These are phyloP conservation scores for Condylostylus longicornis DNA, from an alignment of 1,140 invertebrate species.

Conservation along the genomic window DNA sequence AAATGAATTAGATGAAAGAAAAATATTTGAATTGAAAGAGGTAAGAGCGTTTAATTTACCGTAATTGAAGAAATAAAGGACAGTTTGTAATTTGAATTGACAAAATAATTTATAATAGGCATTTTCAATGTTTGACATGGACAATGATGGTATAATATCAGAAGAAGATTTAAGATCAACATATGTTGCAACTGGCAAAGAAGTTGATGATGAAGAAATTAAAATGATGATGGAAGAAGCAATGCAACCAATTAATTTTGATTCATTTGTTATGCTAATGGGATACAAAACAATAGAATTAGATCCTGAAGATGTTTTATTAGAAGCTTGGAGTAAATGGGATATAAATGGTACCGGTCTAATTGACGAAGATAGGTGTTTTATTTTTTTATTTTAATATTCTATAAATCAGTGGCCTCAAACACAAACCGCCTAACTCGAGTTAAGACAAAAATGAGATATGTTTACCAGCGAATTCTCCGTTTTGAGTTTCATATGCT, in stretches of 20 bases:
- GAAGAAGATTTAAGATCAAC: constrained; percentile 40
- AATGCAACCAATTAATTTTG: constrained; percentile 40
- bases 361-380: constrained; percentile 39
- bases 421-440: no score
- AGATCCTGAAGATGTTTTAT: constrained; percentile 42
- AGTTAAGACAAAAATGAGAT: no score
- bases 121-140: constrained; percentile 41
- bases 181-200: constrained; percentile 38
- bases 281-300: constrained; percentile 41
- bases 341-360: constrained; percentile 40
- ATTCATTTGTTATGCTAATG: constrained; percentile 42
- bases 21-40: constrained; percentile 40
- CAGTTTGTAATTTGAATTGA: neutral
- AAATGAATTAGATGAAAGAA: constrained; percentile 38
- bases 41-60: constrained; percentile 22
- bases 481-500: no score
- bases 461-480: no score
- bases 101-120: constrained; percentile 29
- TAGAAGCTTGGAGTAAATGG: constrained; percentile 44
- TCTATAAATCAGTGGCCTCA: no score
- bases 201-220: constrained; percentile 36
- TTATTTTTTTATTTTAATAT: neutral
- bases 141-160: constrained; percentile 43
- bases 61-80: neutral
- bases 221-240: constrained; percentile 43